Percentiles rank a stretch among this genome's conserved stretches.
phyloP scores from a whole-genome alignment of 37 sponge, comb jelly and placozoan genomes.

The Tethya wilhelma region DNA sequence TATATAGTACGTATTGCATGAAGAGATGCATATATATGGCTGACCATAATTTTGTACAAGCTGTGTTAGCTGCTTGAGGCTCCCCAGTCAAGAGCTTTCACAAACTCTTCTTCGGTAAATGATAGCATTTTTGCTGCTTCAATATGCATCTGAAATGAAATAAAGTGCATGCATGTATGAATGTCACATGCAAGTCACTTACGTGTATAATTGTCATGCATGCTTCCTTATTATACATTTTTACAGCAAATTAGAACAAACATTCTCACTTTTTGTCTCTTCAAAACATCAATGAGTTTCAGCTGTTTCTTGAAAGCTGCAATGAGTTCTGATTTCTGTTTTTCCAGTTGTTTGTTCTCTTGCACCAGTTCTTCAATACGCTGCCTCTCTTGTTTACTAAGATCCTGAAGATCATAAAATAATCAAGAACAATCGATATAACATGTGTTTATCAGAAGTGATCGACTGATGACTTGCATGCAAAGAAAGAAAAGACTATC shows the following conservation, averaged over 20 bases:
- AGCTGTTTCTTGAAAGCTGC: slow-evolving; percentile 96
- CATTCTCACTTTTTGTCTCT: slow-evolving; percentile 84
- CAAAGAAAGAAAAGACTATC: not conserved
- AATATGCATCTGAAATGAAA: slow-evolving; percentile 84
- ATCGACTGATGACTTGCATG: too few species aligned
- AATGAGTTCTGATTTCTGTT: slow-evolving; percentile 93
- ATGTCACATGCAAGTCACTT: not conserved
- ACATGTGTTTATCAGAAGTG: not conserved
- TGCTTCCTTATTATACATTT: not conserved
- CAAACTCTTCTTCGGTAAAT: slow-evolving; percentile 97
- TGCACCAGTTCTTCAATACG: slow-evolving; percentile 56
- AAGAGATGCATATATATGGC: too few species aligned
- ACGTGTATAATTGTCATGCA: not conserved
- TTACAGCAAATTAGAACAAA: not conserved
- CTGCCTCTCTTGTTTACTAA: slow-evolving; percentile 58
- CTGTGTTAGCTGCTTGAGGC: too few species aligned
- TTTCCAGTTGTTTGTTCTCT: slow-evolving; percentile 88
- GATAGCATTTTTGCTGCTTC: slow-evolving; percentile 95
- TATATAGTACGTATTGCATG: too few species aligned
- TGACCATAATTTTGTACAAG: too few species aligned
- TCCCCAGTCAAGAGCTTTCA: slow-evolving; percentile 94
- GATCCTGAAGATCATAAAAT: slow-evolving; percentile 38
- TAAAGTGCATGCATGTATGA: not conserved
- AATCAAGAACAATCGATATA: not conserved
- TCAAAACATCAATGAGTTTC: slow-evolving; percentile 96